A percentile compares a stretch with the other conserved stretches of the same genome.
Conservation (phyloP, 1,140 invertebrate genomes). For the Bombus superbus region DNA sequence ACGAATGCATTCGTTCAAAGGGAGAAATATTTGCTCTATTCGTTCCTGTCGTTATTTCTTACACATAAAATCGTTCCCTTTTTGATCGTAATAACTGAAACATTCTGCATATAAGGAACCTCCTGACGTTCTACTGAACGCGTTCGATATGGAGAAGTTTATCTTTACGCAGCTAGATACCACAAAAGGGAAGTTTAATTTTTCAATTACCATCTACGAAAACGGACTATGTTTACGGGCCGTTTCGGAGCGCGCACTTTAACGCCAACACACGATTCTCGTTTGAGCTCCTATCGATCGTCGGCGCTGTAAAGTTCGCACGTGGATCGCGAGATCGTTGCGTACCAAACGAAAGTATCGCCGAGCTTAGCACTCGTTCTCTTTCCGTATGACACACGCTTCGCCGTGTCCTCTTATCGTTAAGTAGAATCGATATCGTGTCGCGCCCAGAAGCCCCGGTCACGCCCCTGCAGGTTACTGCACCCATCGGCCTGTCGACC, state of each 20-base stretch:
- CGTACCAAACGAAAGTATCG: conserved; percentile 13
- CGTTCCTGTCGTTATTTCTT: too few species aligned
- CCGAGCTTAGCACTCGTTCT: background rate
- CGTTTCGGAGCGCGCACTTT: background rate
- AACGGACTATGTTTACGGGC: background rate
- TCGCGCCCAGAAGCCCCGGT: conserved; percentile 50
- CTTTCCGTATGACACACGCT: conserved; percentile 35
- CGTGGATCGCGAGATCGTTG: background rate
- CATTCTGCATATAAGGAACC: background rate
- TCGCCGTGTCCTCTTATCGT: conserved; percentile 43
- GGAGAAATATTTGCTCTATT: too few species aligned
- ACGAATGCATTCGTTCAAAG: too few species aligned
- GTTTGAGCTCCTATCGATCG: background rate
- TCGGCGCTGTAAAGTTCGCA: conserved; percentile 26
- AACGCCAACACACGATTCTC: background rate
- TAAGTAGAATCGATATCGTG: conserved; percentile 54
- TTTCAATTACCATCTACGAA: background rate
- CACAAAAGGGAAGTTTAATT: too few species aligned
- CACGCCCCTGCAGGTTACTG: conserved; percentile 53
- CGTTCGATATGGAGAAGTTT: too few species aligned
- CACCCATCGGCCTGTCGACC: conserved; percentile 41
- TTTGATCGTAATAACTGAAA: background rate
- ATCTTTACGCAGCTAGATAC: background rate
- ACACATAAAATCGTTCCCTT: too few species aligned
- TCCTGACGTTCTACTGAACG: background rate